These are phyloP conservation scores for Zosterops japonicus DNA, from an alignment of 2,113 vertebrate genomes.

Conservation along the genomic window DNA sequence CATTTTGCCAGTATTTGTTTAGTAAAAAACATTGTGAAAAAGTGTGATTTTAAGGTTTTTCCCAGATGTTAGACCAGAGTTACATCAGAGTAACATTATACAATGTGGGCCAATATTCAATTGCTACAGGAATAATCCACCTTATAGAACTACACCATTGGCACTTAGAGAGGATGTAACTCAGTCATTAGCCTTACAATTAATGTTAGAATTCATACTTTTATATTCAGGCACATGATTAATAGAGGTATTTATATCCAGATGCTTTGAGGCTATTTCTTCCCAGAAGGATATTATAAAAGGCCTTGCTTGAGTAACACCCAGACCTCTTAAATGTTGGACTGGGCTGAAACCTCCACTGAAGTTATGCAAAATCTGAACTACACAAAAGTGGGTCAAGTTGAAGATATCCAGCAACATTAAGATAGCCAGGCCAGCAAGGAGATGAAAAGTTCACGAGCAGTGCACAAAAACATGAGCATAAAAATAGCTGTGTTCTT, in stretches of 20 bases:
- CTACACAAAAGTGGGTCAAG: background rate
- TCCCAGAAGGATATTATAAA: background rate
- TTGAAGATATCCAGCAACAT: background rate
- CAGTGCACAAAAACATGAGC: background rate
- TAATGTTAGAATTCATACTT: background rate
- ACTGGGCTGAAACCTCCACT: background rate
- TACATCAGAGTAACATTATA: background rate
- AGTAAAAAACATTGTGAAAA: background rate
- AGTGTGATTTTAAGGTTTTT: background rate
- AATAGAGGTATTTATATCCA: background rate
- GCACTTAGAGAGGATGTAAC: background rate
- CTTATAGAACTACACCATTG: background rate
- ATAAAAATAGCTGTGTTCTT: background rate
- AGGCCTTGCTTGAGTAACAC: background rate
- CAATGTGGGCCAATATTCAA: background rate
- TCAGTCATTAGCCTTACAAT: background rate
- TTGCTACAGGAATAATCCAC: background rate
- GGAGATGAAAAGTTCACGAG: background rate
- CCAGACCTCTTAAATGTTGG: background rate
- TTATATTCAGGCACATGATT: background rate
- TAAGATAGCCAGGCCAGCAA: background rate
- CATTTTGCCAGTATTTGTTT: background rate
- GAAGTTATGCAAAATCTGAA: background rate
- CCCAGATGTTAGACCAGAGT: background rate
- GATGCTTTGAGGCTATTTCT: background rate